Evolutionary conservation across 2,797 vertebrate species (phyloP).

Genomic region (Furcifer pardalis): DNA sequence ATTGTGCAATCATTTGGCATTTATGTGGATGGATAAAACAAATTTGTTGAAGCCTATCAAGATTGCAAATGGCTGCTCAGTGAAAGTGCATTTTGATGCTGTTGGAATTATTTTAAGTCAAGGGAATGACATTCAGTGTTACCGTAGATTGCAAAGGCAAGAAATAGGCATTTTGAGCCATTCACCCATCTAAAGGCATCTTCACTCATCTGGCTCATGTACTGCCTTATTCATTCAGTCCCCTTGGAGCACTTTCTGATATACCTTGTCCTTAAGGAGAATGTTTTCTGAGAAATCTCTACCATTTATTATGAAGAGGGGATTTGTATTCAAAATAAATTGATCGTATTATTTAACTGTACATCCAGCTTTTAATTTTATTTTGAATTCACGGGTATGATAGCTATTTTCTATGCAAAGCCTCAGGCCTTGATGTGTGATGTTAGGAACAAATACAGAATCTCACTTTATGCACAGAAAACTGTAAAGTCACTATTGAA

Average conservation of each 20-base stretch:
- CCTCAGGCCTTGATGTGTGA: not conserved
- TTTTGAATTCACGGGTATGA: not conserved
- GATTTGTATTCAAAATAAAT: not conserved
- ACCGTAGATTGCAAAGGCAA: not conserved
- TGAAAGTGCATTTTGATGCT: not conserved
- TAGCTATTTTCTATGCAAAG: not conserved
- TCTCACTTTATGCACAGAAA: not conserved
- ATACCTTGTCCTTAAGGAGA: not conserved
- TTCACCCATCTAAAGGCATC: not conserved
- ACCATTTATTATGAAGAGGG: not conserved
- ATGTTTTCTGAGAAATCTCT: not conserved
- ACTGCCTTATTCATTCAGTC: not conserved
- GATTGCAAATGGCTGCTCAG: not conserved
- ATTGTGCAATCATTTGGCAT: not conserved
- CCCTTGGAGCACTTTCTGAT: not conserved
- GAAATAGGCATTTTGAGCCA: not conserved
- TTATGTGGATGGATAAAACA: not conserved
- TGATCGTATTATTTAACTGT: not conserved
- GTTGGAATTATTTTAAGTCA: not conserved
- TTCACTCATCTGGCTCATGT: not conserved
- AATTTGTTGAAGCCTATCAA: constrained; percentile 3
- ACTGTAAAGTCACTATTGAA: not conserved
- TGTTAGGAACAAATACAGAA: not conserved
- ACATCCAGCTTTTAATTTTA: not conserved
- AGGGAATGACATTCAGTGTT: not conserved